Conservation (phyloP, 2,888 invertebrate genomes). For the Mylabris sibirica region DNA sequence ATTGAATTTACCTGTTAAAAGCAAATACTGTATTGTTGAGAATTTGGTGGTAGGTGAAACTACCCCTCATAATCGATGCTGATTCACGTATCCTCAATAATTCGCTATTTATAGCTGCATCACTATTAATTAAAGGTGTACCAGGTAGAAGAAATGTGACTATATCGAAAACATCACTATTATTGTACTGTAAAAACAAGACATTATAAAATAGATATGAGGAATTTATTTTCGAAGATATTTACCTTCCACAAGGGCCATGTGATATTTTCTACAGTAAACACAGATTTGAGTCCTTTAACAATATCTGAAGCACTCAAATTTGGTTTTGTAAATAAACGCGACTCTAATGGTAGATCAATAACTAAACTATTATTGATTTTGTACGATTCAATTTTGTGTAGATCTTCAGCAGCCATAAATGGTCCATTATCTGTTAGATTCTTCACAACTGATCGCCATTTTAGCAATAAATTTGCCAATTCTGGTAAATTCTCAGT, state of each 20-base stretch:
- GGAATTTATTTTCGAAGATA: too few relatives aligned
- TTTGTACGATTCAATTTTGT: slow-evolving; percentile 53
- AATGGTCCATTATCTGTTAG: slow-evolving; percentile 60
- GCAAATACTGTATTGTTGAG: slow-evolving; percentile 68
- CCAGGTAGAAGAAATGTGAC: slow-evolving; percentile 83
- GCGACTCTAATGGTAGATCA: slow-evolving; percentile 57
- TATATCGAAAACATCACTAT: slow-evolving; percentile 65
- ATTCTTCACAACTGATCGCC: slow-evolving; percentile 70
- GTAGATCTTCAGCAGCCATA: slow-evolving; percentile 55
- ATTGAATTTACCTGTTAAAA: slow-evolving; percentile 70
- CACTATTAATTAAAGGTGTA: slow-evolving; percentile 64
- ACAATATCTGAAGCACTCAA: slow-evolving; percentile 43
- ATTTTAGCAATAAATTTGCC: slow-evolving; percentile 68
- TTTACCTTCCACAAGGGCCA: slow-evolving; percentile 66
- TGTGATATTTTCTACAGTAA: slow-evolving; percentile 51
- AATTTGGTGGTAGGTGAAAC: slow-evolving; percentile 59
- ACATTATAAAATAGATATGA: slow-evolving; percentile 22
- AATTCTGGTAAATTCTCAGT: slow-evolving; percentile 71
- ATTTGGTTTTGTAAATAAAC: slow-evolving; percentile 49
- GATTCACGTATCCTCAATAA: slow-evolving; percentile 62
- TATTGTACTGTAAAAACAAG: slow-evolving; percentile 40
- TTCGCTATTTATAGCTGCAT: slow-evolving; percentile 51
- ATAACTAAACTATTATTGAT: slow-evolving; percentile 55
- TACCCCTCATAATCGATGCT: slow-evolving; percentile 73
- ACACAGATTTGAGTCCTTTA: slow-evolving; percentile 49